Base-by-base conservation (phyloP, 2,113 vertebrate species). In the Oenanthe melanoleuca region DNA sequence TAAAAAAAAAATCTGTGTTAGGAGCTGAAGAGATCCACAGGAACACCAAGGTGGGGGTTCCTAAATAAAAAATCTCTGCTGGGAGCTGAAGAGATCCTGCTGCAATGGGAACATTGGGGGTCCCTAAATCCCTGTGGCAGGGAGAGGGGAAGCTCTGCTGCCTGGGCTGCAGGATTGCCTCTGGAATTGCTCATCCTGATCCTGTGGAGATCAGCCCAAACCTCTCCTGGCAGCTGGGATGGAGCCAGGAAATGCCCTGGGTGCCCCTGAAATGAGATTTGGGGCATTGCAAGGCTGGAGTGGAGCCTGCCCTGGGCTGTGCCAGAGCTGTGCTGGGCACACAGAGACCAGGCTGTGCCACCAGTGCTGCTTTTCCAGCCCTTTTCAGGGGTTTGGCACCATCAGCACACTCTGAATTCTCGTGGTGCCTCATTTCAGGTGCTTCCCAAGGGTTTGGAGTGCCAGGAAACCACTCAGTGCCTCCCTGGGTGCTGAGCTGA, bases 381-480 rank as follows among this genome's bases (percentile, higher is more conserved):
- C 64, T 61, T 38, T 2, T 17, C 40, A 65, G 25, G 31, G 19
- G 5, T 24, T 50, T 72, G 0, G 2, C 40, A 6, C 11, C 56
- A 8, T 1, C 49, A 6, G 15, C 67, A 22, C 13, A 3, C 0
- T 1, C 49, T 33, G 34, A 6, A 33, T 17, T 29, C 44, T 0
- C 0, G 1, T 33, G 14, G 28, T 16, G 3, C 65, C 56, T 45
- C 11, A 0, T 13, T 77, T 12, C 2, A 14, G 74, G 87, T 6
- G 31, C 40, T 49, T 9, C 28, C 45, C 1, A 0, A 60, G 85
- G 44, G 31, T 3, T 33, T 82, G 38, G 22, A 24, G 45, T 2
- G 57, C 24, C 12, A 24, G 26, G n/a, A 9, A 25, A 24, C 9
- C 25, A 4, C 14, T 6, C 12, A 1, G 33, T 8, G 55, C 34